Evolutionary conservation across 2,113 vertebrate genomes (phyloP).

Genomic region (Ardeotis arabs): DNA sequence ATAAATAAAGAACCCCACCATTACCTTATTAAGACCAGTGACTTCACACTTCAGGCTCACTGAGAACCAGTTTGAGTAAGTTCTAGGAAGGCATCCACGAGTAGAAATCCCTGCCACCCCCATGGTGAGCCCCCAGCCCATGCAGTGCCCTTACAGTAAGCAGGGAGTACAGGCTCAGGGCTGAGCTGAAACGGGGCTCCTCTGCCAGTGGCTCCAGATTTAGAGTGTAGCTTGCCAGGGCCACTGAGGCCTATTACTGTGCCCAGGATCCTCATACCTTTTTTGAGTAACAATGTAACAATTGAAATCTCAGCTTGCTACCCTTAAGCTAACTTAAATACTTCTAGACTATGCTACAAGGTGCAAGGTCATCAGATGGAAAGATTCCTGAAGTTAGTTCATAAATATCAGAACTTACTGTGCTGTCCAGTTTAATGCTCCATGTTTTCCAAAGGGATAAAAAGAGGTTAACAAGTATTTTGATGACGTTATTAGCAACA

Average conservation of each 20-base stretch:
- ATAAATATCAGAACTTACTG: not conserved
- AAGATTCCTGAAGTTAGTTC: not conserved
- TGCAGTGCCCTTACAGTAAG: not conserved
- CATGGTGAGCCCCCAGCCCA: not conserved
- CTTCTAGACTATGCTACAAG: not conserved
- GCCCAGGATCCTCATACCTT: not conserved
- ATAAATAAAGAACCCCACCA: rapidly evolving
- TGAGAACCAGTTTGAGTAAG: not conserved
- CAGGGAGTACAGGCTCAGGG: not conserved
- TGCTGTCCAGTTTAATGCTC: not conserved
- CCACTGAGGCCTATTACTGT: not conserved
- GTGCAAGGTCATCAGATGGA: not conserved
- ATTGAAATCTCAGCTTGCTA: not conserved
- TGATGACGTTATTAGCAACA: not conserved
- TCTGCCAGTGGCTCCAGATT: rapidly evolving
- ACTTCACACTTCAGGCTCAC: not conserved
- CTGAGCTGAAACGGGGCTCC: not conserved
- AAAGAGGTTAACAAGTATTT: not conserved
- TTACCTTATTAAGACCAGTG: not conserved
- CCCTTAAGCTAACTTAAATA: not conserved
- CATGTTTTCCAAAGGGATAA: not conserved
- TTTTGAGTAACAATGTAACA: not conserved
- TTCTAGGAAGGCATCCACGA: not conserved
- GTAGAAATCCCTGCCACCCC: not conserved
- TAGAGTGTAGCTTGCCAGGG: not conserved